Evolutionary conservation across 2,113 vertebrate species (phyloP).

Genomic region (Neotragus moschatus): DNA sequence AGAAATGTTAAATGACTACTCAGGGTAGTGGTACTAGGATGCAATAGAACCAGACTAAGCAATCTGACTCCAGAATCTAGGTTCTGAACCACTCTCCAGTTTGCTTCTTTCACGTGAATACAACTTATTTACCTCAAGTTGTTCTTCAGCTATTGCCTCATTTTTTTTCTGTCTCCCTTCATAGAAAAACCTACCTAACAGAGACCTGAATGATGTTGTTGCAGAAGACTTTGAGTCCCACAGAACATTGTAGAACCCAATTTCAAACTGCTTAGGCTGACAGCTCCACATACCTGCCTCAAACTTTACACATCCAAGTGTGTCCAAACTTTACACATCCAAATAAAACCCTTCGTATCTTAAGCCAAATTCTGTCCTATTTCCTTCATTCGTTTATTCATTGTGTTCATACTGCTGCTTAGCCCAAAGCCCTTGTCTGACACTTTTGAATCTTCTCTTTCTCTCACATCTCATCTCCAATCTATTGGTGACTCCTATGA

Average conservation of each 20-base stretch:
- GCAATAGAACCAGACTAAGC: background rate
- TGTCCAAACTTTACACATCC: background rate
- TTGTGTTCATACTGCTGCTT: background rate
- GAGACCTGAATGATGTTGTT: background rate
- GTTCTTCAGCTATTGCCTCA: background rate
- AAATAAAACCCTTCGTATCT: background rate
- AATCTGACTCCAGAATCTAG: background rate
- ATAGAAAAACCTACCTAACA: background rate
- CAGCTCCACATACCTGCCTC: background rate
- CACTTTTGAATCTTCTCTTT: background rate
- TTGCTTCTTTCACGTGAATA: background rate
- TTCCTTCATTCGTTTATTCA: background rate
- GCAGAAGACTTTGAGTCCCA: background rate
- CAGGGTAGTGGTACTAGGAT: background rate
- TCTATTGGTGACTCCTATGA: background rate
- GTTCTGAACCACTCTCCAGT: background rate
- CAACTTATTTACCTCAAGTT: background rate
- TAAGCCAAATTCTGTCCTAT: background rate
- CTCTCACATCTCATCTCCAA: background rate
- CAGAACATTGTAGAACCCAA: rapidly evolving
- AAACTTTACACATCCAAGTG: background rate
- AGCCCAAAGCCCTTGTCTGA: background rate
- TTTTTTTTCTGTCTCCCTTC: background rate
- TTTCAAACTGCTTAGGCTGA: background rate
- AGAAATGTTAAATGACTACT: background rate